Evolutionary conservation across 2,888 invertebrate species (phyloP).

Genomic region (Pollenia griseotomentosa): DNA sequence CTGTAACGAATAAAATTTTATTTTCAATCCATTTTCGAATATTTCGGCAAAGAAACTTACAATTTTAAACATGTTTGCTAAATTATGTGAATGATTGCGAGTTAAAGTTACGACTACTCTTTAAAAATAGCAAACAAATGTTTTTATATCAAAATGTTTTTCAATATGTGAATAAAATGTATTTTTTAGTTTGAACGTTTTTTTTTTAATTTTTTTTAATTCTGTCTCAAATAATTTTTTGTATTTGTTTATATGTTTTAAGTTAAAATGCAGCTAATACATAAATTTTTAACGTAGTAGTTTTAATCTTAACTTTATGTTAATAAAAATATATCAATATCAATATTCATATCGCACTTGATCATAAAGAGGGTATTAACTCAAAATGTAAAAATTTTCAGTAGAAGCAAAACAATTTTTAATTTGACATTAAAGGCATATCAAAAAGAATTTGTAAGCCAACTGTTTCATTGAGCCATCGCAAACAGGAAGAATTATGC

Average conservation of each 20-base stretch:
- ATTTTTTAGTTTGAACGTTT: neutral
- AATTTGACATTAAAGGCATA: no score
- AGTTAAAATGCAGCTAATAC: constrained; percentile 15
- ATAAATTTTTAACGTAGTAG: neutral
- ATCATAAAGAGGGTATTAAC: no score
- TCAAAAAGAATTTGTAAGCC: no score
- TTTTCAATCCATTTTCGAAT: constrained; percentile 7
- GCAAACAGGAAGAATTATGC: no score
- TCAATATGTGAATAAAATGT: neutral
- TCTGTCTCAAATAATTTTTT: constrained; percentile 19
- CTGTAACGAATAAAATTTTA: constrained; percentile 19
- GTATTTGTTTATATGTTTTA: constrained; percentile 48
- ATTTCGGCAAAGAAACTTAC: constrained; percentile 74
- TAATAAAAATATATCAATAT: no score
- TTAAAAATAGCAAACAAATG: constrained; percentile 28
- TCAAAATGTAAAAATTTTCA: no score
- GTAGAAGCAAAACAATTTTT: no score
- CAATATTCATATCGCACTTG: no score
- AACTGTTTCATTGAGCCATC: no score
- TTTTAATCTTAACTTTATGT: neutral
- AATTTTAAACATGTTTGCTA: constrained; percentile 76
- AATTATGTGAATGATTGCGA: constrained; percentile 43
- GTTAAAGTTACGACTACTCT: constrained; percentile 48
- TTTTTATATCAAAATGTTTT: constrained; percentile 56
- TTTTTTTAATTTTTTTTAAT: neutral